Conservation (phyloP, 2,797 vertebrate species). For the Cetoscarus ocellatus region DNA sequence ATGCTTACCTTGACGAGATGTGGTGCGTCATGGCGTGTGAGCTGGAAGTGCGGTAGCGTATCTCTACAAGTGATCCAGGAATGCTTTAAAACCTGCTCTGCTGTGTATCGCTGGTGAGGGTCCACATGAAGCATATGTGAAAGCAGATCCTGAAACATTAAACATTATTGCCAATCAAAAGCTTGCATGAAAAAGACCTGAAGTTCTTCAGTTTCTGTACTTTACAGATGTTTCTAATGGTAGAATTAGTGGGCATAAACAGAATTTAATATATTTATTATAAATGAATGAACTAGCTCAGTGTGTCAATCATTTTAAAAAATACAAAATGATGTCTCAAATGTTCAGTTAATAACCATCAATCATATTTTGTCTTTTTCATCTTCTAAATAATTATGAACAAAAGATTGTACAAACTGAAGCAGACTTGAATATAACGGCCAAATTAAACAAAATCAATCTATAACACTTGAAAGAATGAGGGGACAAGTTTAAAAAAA, state of each 20-base stretch:
- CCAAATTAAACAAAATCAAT: no score
- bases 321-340: no score
- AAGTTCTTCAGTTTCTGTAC: no score
- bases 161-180: neutral
- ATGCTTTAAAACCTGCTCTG: conserved; percentile 96
- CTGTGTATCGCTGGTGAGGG: conserved; percentile 95
- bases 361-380: no score
- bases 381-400: neutral
- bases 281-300: neutral
- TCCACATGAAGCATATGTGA: conserved; percentile 99
- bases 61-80: conserved; percentile 96
- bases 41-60: conserved; percentile 92
- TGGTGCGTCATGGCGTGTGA: conserved; percentile 92
- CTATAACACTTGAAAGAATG: neutral
- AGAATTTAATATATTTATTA: neutral
- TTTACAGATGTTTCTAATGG: no score
- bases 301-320: neutral
- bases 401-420: no score
- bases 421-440: no score
- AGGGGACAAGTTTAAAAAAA: no score
- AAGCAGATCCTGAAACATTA: conserved; percentile 89
- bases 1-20: conserved; percentile 92
- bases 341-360: no score
- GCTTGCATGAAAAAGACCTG: neutral
- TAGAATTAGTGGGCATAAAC: no score